Base-by-base conservation (phyloP, 2,888 invertebrate genomes). In the Antheraea assamensis region DNA sequence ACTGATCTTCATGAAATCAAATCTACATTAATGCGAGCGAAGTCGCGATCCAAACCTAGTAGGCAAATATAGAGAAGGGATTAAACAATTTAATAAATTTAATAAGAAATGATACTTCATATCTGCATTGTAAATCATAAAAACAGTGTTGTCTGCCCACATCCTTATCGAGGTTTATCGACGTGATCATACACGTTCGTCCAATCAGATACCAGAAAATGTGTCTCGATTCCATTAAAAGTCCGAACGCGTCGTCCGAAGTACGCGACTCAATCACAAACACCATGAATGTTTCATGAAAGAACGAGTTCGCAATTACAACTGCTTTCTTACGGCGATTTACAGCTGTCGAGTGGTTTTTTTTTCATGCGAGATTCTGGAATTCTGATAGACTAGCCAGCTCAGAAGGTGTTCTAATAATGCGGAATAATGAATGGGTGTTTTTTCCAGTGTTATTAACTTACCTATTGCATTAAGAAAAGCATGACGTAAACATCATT, bases 201-300 rank as follows among this genome's bases (percentile, higher is more conserved):
- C 75, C 78, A 78, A 73, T 76, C 76, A 75, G 78, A 79, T 78
- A 78, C 79, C 75, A 77, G 71, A 80, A 80, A 81, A 82, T 87
- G 68, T 68, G 68, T 68, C 68, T 83, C 68, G 35, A 27, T 68
- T 68, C 35, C 68, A 68, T 88, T 87, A 81, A 83, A 84, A 89
- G 84, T 87, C 85, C 80, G 84, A 86, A 81, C 83, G 80, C 82
- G 78, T 78, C 72, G 76, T 47, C 42, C 75, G 78, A 75, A 82
- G 82, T 78, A 81, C 83, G 88, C 89, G 85, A 86, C 91, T 91
- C 91, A 90, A 91, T 91, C 89, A 86, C 85, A 68, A 80, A 82
- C 80, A 79, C 84, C 88, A 92, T 92, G 90, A 90, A 92, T 92
- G 85, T 91, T 92, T 89, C 90, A 92, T 91, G 87, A 82, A 87